Evolutionary conservation across 1,140 invertebrate species (phyloP), one percentile per base, ranked within the genome.

Genomic region (Nylanderia fulva): DNA sequence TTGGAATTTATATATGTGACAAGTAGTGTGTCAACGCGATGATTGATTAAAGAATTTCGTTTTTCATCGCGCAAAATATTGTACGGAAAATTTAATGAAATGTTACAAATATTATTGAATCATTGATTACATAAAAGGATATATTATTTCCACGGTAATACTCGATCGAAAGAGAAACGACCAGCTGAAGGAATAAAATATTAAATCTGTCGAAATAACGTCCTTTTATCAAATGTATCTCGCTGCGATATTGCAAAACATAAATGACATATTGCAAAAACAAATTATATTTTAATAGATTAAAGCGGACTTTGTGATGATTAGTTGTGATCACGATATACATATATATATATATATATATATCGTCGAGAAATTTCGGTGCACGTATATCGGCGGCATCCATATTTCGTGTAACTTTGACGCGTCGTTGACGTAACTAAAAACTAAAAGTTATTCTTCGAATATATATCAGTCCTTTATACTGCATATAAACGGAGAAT

Each of bases 391-490:
- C 33, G n/a, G 21, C n/a, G 18, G 48, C 27, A 42, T 71, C 48
- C 52, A 80, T 80, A 80, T 80, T 56, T 80, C 64, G 77, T 68
- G 63, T 58, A 69, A 80, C 77, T 80, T 80, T 80, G 77, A 80
- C 63, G 52, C 33, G 77, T 79, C 33, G 58, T n/a, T n/a, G 56
- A 29, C 60, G 48, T 54, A 18, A 15, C 18, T 21, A n/a, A 69
- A 80, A 82, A 71, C 64, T 71, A 71, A 71, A 82, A 82, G 64
- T 80, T 71, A 58, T 82, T 82, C 21, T 82, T 71, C 52, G 24
- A 24, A 42, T 48, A 71, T 58, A 58, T 56, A 71, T 45, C 36
- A 27, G 48, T 42, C 18, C 52, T 82, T 82, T 71, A 54, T 71
- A 33, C 15, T 42, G 77, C 52, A 60, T 72, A 58, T 71, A 82